phyloP scores from a whole-genome alignment of 2,888 invertebrate species.

The Xanthorhoe designata region DNA sequence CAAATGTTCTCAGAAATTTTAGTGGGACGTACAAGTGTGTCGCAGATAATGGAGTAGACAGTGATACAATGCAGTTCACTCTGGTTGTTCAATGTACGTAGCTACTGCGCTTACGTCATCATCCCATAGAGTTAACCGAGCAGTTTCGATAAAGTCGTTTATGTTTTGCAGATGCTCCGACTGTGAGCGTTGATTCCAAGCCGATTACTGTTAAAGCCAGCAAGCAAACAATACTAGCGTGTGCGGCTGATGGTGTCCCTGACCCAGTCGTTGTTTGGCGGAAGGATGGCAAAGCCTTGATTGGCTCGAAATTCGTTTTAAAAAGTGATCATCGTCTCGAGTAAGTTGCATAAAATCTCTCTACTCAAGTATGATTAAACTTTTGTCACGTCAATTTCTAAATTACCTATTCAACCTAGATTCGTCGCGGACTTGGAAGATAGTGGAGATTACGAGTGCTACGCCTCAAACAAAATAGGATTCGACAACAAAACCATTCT shows the following conservation, averaged over 20 bases:
- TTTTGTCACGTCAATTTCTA: background rate
- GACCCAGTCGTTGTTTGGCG: conserved; percentile 13
- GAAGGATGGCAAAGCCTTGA: conserved; percentile 1
- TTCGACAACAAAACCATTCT: conserved; percentile 5
- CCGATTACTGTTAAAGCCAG: background rate
- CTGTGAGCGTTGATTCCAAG: conserved; percentile 6
- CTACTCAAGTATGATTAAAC: background rate
- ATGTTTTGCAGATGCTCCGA: conserved; percentile 11
- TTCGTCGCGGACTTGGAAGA: conserved; percentile 8
- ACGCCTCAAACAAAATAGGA: conserved; percentile 16
- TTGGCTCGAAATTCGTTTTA: conserved; percentile 6
- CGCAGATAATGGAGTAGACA: conserved; percentile 8
- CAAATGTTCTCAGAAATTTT: conserved; percentile 4
- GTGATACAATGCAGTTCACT: conserved; percentile 6
- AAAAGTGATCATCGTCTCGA: conserved; percentile 11
- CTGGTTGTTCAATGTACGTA: conserved; percentile 18
- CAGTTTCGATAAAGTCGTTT: background rate
- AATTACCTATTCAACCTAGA: background rate
- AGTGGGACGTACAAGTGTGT: conserved; percentile 21
- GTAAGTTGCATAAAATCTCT: conserved; percentile 3
- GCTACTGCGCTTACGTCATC: background rate
- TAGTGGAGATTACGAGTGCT: conserved; percentile 18
- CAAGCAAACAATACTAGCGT: conserved; percentile 7
- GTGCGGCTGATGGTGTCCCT: conserved; percentile 14
- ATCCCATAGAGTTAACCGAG: background rate